Percentiles rank a stretch among this genome's conserved stretches.
Conservation (phyloP, 2,113 vertebrate genomes). For the Turdus rufiventris region DNA sequence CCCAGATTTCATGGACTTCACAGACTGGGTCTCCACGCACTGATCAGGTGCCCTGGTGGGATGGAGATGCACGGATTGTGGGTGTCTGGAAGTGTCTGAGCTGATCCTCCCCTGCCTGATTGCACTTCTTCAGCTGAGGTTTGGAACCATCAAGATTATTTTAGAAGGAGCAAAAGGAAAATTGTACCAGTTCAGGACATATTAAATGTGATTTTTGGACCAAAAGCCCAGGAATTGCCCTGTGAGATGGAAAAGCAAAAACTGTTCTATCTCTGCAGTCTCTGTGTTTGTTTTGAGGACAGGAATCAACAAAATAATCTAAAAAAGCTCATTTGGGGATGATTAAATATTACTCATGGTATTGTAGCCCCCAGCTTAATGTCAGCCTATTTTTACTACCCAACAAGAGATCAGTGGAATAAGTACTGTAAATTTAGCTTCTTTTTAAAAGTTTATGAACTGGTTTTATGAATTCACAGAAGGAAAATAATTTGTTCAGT, state of each 20-base stretch:
- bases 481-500: not conserved
- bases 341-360: not conserved
- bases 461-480: not conserved
- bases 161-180: not conserved
- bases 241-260: not conserved
- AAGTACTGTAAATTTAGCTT: not conserved
- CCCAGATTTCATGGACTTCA: not conserved
- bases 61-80: fast-evolving
- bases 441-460: not conserved
- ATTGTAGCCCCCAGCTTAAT: not conserved
- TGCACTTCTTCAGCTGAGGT: not conserved
- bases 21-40: not conserved
- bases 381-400: not conserved
- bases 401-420: not conserved
- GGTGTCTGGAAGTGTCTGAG: not conserved
- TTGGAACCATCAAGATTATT: not conserved
- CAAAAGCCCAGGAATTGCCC: not conserved
- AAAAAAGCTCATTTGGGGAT: not conserved
- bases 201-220: not conserved
- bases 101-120: not conserved
- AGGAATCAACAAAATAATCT: not conserved
- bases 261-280: not conserved
- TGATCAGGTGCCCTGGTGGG: not conserved
- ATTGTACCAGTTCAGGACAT: not conserved
- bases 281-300: not conserved